These are phyloP conservation scores for Camarhynchus parvulus DNA, from an alignment of 2,113 vertebrate genomes.

Conservation along the genomic window DNA sequence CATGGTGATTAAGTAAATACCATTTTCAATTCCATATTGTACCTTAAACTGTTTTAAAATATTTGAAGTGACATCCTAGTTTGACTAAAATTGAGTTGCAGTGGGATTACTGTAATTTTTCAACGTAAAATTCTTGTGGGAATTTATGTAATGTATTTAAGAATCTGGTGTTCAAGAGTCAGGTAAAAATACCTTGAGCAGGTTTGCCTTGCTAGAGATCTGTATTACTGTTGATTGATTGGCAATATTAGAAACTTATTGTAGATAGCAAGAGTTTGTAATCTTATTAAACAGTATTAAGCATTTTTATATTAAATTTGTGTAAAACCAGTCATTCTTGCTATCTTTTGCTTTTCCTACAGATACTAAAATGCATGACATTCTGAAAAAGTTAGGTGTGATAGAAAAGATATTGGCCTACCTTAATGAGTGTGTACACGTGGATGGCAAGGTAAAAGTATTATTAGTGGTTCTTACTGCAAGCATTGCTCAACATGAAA, in stretches of 20 bases:
- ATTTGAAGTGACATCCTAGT: neutral
- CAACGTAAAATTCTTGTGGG: neutral
- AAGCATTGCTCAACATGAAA: neutral
- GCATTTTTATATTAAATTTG: neutral
- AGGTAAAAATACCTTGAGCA: neutral
- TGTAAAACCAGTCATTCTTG: neutral
- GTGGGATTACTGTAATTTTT: neutral
- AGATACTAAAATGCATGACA: constrained; percentile 88
- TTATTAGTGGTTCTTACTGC: neutral
- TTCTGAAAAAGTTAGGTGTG: constrained; percentile 84
- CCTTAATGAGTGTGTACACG: constrained; percentile 80
- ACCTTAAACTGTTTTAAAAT: neutral
- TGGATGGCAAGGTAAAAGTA: constrained; percentile 82
- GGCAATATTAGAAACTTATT: neutral
- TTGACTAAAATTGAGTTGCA: neutral
- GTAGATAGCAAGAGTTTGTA: neutral
- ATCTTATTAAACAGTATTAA: neutral
- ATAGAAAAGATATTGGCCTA: constrained; percentile 83
- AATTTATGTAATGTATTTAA: neutral
- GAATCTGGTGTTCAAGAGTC: neutral
- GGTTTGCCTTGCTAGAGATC: neutral
- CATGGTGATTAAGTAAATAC: neutral
- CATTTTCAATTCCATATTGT: neutral
- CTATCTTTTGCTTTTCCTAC: neutral
- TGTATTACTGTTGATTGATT: neutral